Evolutionary conservation across 2,113 vertebrate genomes (phyloP), one percentile per base, ranked within the genome.

Genomic region (Eurypyga helias): DNA sequence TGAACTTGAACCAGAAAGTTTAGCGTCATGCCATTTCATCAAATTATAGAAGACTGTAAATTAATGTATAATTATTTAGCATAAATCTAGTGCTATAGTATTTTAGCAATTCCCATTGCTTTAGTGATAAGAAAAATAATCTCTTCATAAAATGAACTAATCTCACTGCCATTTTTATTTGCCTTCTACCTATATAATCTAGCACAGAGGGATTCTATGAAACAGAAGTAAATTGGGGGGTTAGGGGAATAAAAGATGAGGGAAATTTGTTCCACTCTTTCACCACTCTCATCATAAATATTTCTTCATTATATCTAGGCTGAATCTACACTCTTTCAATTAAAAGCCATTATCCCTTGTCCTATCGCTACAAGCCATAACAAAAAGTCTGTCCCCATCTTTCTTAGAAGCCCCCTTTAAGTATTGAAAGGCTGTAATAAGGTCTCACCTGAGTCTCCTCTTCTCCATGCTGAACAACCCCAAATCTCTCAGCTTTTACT

Each of bases 1-100:
- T 57, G 28, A 95, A 90, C 71, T 77, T 78, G 71, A 83, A 70
- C 43, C 9, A 43, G 45, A 29, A 94, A 88, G 43, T 85, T 96
- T 67, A 36, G 55, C 57, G 26, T 94, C 55, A 62, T 1, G 1
- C 12, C 17, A 55, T 86, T 95, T 90, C 14, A 75, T 87, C 38
- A 36, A 57, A 83, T 93, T 91, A 52, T 75, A 80, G 80, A 93
- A 64, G 26, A 29, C 9, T 76, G 13, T 72, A 75, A 67, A 84
- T 78, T 52, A 83, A 71, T 60, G 21, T 57, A 43, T 75, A 34
- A 57, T 79, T 96, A 82, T 83, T 93, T 95, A 87, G 11, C 55
- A 79, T 87, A 87, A 61, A 87, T 57, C 28, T 51, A 65, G 10
- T 76, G 23, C 8, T 60, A 71, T 83, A 67, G 7, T 69, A 57